These are phyloP conservation scores for Cephus pygmeus DNA, from an alignment of 2,888 invertebrate species.

Conservation along the genomic window DNA sequence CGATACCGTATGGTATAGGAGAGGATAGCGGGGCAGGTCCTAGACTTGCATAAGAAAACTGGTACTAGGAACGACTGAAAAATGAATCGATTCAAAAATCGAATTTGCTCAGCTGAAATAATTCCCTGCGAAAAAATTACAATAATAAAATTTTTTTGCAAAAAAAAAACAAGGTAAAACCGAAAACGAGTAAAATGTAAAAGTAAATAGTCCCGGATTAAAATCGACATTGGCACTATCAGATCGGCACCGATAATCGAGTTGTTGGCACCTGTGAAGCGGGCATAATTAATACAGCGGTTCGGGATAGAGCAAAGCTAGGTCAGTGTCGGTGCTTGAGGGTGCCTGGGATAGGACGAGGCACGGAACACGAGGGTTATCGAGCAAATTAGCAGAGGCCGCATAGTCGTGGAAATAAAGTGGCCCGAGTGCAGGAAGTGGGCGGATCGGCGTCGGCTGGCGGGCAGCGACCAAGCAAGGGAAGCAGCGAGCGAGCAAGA, in stretches of 20 bases:
- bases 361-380: constrained; percentile 8
- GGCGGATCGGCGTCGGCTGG: constrained; percentile 54
- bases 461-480: constrained; percentile 19
- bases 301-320: constrained; percentile 1
- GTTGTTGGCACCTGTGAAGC: constrained; percentile 63
- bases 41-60: too few species aligned
- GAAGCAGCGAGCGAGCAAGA: constrained; percentile 25
- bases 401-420: constrained; percentile 31
- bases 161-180: neutral
- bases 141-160: neutral
- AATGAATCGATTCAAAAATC: too few species aligned
- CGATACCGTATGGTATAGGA: too few species aligned
- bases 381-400: constrained; percentile 23
- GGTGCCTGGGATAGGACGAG: neutral
- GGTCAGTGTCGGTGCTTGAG: neutral
- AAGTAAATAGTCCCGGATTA: neutral
- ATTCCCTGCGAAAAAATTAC: too few species aligned
- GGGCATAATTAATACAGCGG: constrained; percentile 56
- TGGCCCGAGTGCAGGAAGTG: constrained; percentile 55
- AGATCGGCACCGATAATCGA: constrained; percentile 61
- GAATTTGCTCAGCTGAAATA: too few species aligned
- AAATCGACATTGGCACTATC: constrained; percentile 26
- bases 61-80: too few species aligned
- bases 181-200: neutral
- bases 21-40: too few species aligned